Evolutionary conservation across 2,113 vertebrate species (phyloP).

Genomic region (Genyomyrus donnyi): DNA sequence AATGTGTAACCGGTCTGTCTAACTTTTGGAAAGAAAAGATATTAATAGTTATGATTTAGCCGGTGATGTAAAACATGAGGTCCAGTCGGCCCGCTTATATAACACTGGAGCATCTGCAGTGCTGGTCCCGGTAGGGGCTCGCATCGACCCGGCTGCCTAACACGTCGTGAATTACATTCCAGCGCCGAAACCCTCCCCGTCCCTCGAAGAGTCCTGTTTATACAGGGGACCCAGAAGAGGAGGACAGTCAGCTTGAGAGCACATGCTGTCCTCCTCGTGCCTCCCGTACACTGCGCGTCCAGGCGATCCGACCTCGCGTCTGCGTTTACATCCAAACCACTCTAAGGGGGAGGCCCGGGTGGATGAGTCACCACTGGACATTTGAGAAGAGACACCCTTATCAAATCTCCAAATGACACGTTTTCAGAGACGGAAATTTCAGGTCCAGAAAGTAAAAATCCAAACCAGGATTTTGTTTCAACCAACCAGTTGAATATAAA

Average conservation of each 20-base stretch:
- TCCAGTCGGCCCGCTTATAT: constrained; percentile 97
- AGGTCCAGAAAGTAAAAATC: too few relatives aligned
- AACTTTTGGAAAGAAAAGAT: constrained; percentile 96
- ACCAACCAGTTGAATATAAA: too few relatives aligned
- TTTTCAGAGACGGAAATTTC: too few relatives aligned
- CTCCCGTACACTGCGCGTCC: constrained; percentile 80
- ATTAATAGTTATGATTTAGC: constrained; percentile 99
- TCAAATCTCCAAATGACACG: constrained; percentile 75
- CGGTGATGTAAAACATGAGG: constrained; percentile 91
- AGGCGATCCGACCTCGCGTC: constrained; percentile 92
- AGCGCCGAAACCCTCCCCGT: constrained; percentile 62
- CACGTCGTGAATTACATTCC: constrained; percentile 95
- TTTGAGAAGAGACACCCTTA: constrained; percentile 67
- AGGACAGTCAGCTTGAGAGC: constrained; percentile 89
- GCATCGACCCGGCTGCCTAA: constrained; percentile 76
- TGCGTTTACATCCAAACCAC: constrained; percentile 95
- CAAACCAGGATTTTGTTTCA: too few relatives aligned
- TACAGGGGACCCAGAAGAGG: constrained; percentile 96
- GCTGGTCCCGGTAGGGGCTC: constrained; percentile 92
- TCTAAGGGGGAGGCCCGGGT: constrained; percentile 83
- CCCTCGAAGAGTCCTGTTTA: constrained; percentile 98
- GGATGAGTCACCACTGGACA: constrained; percentile 97
- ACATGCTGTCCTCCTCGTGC: constrained; percentile 77
- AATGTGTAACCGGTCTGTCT: constrained; percentile 99
- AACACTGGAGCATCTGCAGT: constrained; percentile 96